Evolutionary conservation across 2,888 invertebrate genomes (phyloP).

Genomic region (Melieria picta): DNA sequence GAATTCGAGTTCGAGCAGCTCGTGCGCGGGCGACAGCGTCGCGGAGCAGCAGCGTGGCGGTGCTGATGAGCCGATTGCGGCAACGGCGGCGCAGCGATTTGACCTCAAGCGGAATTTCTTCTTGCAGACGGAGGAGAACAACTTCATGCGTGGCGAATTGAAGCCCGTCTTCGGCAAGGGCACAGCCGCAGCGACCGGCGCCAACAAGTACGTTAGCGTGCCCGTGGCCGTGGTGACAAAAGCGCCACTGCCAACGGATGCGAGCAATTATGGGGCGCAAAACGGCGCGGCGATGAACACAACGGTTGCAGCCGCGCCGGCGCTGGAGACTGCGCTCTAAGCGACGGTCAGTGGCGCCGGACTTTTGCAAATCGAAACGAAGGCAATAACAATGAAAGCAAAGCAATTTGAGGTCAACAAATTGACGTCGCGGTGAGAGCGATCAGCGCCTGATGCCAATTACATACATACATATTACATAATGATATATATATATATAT

Average conservation of each 20-base stretch:
- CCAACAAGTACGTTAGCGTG: constrained; percentile 27
- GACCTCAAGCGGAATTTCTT: constrained; percentile 64
- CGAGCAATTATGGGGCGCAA: constrained; percentile 6
- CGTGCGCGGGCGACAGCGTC: constrained; percentile 67
- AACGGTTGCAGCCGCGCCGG: constrained; percentile 49
- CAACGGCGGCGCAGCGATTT: constrained; percentile 50
- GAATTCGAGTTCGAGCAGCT: constrained; percentile 69
- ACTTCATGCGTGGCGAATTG: constrained; percentile 65
- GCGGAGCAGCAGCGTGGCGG: constrained; percentile 21
- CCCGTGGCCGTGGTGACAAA: not conserved
- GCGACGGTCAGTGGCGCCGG: not conserved
- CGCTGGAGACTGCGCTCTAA: constrained; percentile 59
- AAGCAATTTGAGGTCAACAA: constrained; percentile 28
- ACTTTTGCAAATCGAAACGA: not conserved
- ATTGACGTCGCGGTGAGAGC: not conserved
- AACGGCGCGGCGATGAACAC: constrained; percentile 30
- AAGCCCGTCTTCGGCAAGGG: constrained; percentile 46
- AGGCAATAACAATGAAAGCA: constrained; percentile 13
- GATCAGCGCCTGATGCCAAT: constrained; percentile 25
- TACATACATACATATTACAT: not conserved
- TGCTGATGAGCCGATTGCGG: constrained; percentile 9
- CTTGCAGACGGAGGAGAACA: constrained; percentile 65
- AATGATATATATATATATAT: constrained; percentile 4
- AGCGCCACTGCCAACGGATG: not conserved
- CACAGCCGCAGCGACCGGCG: constrained; percentile 15